Percentiles rank a stretch among this genome's conserved stretches.
Evolutionary conservation across 2,888 invertebrate species (phyloP).

Genomic region (Bugulina stolonifera): DNA sequence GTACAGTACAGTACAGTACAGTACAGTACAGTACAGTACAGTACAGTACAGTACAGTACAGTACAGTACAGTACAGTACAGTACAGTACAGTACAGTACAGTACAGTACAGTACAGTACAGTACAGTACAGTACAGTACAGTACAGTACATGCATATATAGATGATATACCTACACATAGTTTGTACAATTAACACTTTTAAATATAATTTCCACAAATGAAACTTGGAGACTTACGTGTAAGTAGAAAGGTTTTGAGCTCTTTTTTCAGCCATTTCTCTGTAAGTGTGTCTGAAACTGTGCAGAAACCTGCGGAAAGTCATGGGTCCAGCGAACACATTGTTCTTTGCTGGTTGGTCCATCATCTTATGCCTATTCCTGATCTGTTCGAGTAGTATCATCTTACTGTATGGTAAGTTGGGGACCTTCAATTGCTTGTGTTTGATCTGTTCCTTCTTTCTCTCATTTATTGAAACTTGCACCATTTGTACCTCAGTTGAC

Average conservation of each 20-base stretch:
- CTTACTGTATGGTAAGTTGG: constrained; percentile 51
- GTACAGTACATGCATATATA: too few relatives aligned
- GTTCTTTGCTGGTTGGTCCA: constrained; percentile 36
- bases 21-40: too few relatives aligned
- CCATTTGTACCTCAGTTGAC: constrained; percentile 39
- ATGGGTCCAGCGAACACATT: constrained; percentile 50
- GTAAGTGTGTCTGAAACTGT: constrained; percentile 47
- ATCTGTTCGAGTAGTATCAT: constrained; percentile 48
- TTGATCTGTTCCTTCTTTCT: constrained; percentile 49
- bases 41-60: too few relatives aligned
- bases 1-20: too few relatives aligned
- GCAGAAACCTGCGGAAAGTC: constrained; percentile 48
- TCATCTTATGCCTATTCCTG: constrained; percentile 39
- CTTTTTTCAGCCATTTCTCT: constrained; percentile 43
- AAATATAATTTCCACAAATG: too few relatives aligned
- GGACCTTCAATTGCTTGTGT: constrained; percentile 32
- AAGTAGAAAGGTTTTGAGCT: constrained; percentile 43
- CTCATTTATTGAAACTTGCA: constrained; percentile 40
- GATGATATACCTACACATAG: too few relatives aligned
- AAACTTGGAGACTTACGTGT: too few relatives aligned
- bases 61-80: too few relatives aligned
- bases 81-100: too few relatives aligned
- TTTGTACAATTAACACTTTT: too few relatives aligned
- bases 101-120: too few relatives aligned
- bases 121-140: too few relatives aligned